Percentiles rank a stretch among this genome's conserved stretches.
Evolutionary conservation across 1,140 invertebrate genomes (phyloP).

Genomic region (Copidosoma floridanum): DNA sequence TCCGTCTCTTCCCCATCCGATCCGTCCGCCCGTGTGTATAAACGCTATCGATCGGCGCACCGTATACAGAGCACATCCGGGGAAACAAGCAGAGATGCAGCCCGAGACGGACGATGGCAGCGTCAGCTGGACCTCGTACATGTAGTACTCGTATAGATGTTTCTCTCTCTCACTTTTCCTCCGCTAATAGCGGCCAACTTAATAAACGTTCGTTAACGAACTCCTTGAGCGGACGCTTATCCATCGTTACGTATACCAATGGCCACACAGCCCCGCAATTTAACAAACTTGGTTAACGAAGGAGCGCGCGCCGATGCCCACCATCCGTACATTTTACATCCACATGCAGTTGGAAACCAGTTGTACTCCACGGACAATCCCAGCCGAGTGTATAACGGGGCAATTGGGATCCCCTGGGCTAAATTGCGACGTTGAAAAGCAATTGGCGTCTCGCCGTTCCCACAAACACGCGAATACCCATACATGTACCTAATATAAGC

Average conservation of each 20-base stretch:
- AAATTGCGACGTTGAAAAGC: too few relatives aligned
- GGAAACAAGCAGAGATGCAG: too few relatives aligned
- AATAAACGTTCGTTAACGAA: constrained; percentile 26
- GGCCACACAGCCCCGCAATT: constrained; percentile 18
- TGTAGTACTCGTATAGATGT: too few relatives aligned
- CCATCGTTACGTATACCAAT: too few relatives aligned
- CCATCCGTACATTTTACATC: neutral
- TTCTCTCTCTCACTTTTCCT: too few relatives aligned
- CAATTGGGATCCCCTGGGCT: neutral
- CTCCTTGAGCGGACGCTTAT: constrained; percentile 10
- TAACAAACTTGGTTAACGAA: constrained; percentile 20
- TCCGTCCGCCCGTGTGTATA: neutral
- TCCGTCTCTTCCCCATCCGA: too few relatives aligned
- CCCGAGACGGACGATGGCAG: too few relatives aligned
- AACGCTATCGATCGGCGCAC: neutral
- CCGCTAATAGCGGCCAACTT: constrained; percentile 21
- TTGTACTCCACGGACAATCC: neutral
- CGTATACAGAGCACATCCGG: too few relatives aligned
- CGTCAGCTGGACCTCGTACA: too few relatives aligned
- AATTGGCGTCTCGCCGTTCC: too few relatives aligned
- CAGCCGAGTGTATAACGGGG: neutral
- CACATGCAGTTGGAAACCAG: neutral
- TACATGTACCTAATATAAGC: too few relatives aligned
- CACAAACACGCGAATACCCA: neutral
- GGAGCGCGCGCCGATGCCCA: neutral